phyloP scores from a whole-genome alignment of 2,113 vertebrate genomes.

The Phylloscopus trochilus region DNA sequence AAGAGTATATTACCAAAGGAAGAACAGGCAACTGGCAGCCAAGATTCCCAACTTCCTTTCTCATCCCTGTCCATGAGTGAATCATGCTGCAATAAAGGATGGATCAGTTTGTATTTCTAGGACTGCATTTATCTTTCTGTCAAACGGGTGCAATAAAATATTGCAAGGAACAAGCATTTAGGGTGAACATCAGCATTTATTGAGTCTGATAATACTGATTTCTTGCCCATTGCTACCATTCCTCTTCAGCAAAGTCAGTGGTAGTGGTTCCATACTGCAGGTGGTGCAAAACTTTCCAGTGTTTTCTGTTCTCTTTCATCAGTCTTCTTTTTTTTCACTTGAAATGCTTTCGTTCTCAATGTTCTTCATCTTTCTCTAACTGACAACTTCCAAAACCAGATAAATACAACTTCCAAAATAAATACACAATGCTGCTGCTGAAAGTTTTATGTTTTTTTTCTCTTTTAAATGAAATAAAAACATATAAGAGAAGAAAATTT shows the following conservation, averaged over 20 bases:
- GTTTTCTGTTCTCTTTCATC: not conserved
- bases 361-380: not conserved
- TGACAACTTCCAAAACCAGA: not conserved
- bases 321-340: fast-evolving
- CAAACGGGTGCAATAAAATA: not conserved
- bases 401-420: not conserved
- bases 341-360: not conserved
- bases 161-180: not conserved
- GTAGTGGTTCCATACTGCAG: not conserved
- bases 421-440: fast-evolving
- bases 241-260: not conserved
- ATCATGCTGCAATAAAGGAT: not conserved
- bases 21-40: not conserved
- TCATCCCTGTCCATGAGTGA: not conserved
- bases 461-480: not conserved
- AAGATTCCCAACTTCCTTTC: not conserved
- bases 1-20: not conserved
- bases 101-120: not conserved
- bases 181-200: not conserved
- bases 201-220: not conserved
- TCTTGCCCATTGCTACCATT: not conserved
- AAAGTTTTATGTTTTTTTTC: not conserved
- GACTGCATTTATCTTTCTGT: not conserved
- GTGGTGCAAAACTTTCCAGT: not conserved
- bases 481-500: not conserved